Evolutionary conservation across 2,888 invertebrate genomes (phyloP).

Genomic region (Trichogramma dendrolimi): DNA sequence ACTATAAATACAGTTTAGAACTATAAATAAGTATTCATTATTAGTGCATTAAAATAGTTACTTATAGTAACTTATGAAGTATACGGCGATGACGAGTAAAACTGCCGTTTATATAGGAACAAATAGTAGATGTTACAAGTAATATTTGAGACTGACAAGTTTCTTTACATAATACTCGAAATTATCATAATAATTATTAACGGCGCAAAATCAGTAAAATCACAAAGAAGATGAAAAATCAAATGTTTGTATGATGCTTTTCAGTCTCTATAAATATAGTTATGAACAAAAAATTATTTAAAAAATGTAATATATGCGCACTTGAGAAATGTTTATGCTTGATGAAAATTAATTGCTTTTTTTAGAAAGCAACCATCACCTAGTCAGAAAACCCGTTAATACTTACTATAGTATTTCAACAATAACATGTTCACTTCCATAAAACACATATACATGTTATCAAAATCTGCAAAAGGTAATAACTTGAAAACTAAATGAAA

Average conservation of each 20-base stretch:
- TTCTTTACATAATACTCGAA: slow-evolving; percentile 35
- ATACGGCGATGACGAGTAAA: slow-evolving; percentile 31
- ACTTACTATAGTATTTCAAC: no score
- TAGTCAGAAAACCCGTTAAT: no score
- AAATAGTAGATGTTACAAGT: slow-evolving; percentile 3
- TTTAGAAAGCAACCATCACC: no score
- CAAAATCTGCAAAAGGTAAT: no score
- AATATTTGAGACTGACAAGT: slow-evolving; percentile 45
- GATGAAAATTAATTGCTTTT: no score
- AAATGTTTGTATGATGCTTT: background rate
- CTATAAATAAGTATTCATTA: slow-evolving; percentile 16
- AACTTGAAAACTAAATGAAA: no score
- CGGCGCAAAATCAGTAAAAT: background rate
- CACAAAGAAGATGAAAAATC: background rate
- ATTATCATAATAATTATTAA: slow-evolving; percentile 29
- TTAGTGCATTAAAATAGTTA: slow-evolving; percentile 41
- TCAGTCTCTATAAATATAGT: no score
- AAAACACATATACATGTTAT: no score
- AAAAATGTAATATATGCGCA: no score
- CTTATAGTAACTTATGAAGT: slow-evolving; percentile 31
- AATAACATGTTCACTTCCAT: no score
- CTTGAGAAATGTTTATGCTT: no score
- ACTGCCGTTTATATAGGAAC: slow-evolving; percentile 42
- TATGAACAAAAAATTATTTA: no score
- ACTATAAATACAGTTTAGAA: slow-evolving; percentile 11